Conservation (phyloP, 2,113 vertebrate species). For the Callionymus lyra region DNA sequence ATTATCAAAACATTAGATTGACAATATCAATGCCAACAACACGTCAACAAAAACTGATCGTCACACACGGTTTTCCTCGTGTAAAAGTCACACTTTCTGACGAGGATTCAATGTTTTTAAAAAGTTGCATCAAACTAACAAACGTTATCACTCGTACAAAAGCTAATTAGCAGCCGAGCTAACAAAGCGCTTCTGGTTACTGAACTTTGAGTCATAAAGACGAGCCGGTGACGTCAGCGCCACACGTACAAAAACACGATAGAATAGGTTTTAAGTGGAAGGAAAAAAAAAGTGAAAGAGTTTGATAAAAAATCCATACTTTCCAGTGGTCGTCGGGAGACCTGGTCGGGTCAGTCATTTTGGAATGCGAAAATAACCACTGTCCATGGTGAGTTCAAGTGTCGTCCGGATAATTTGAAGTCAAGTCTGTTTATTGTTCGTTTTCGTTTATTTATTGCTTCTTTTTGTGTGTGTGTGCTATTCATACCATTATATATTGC, state of each 20-base stretch:
- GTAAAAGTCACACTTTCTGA: no score
- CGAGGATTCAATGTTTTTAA: neutral
- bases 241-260: neutral
- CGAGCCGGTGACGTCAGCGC: neutral
- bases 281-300: neutral
- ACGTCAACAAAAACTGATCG: no score
- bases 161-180: slow-evolving; percentile 26
- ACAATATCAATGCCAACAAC: no score
- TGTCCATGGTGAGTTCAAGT: slow-evolving; percentile 8
- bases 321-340: slow-evolving; percentile 67
- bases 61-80: no score
- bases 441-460: neutral
- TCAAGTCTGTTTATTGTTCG: neutral
- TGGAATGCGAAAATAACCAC: slow-evolving; percentile 28
- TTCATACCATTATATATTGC: no score
- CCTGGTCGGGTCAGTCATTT: slow-evolving; percentile 65
- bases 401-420: slow-evolving; percentile 4
- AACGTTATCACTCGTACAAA: neutral
- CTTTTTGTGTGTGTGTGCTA: neutral
- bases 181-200: slow-evolving; percentile 22
- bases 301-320: no score
- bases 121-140: neutral
- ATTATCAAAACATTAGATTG: no score
- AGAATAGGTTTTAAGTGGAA: neutral
- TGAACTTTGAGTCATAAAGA: neutral